phyloP scores from a whole-genome alignment of 2,113 vertebrate species.

The Chitala chitala region DNA sequence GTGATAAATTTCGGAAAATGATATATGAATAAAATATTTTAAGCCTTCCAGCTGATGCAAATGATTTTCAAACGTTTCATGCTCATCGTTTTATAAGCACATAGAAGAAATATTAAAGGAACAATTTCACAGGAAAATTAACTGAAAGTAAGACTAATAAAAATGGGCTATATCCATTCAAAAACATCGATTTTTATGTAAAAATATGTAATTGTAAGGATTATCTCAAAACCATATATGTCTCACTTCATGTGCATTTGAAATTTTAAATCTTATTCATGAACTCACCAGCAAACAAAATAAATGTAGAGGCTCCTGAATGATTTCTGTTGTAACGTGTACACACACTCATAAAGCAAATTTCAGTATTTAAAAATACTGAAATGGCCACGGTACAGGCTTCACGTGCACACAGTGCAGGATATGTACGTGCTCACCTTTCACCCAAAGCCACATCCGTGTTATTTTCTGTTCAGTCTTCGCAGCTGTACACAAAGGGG shows the following conservation, averaged over 20 bases:
- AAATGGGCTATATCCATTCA: too few relatives aligned
- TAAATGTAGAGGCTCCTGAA: not conserved
- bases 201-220: too few relatives aligned
- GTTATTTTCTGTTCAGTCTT: not conserved
- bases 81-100: constrained; percentile 29
- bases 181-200: too few relatives aligned
- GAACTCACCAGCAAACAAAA: too few relatives aligned
- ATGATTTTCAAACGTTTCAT: constrained; percentile 33
- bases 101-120: constrained; percentile 35
- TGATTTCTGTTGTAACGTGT: not conserved
- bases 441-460: not conserved
- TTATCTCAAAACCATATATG: too few relatives aligned
- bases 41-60: constrained; percentile 43
- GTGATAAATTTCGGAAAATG: constrained; percentile 42
- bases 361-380: not conserved
- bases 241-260: too few relatives aligned
- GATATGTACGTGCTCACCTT: not conserved
- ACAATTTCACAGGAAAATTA: too few relatives aligned
- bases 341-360: not conserved
- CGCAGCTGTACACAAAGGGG: not conserved
- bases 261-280: too few relatives aligned
- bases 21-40: constrained; percentile 48
- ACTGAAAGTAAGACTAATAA: too few relatives aligned
- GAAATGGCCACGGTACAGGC: not conserved
- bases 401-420: too few relatives aligned